Evolutionary conservation across 2,888 invertebrate genomes (phyloP).

Genomic region (Saturnia japonica): DNA sequence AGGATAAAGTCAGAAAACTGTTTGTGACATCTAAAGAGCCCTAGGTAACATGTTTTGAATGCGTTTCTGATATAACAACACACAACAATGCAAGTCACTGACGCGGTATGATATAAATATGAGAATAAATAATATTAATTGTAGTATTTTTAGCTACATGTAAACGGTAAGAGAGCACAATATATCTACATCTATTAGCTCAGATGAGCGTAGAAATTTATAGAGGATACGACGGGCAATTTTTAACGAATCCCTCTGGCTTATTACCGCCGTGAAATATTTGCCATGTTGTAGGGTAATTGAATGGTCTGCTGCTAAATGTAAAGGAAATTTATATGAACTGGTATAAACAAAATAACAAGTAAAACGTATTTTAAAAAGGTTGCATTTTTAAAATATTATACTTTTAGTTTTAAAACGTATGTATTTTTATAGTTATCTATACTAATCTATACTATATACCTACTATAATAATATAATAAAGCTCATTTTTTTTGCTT

Average conservation of each 20-base stretch:
- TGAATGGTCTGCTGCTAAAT: slow-evolving; percentile 34
- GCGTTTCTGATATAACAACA: not conserved
- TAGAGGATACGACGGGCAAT: slow-evolving; percentile 62
- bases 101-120: not conserved
- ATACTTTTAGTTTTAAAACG: not conserved
- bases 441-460: too few relatives aligned
- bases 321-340: slow-evolving; percentile 20
- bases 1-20: not conserved
- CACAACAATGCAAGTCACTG: not conserved
- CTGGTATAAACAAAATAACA: not conserved
- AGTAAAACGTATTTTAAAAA: not conserved
- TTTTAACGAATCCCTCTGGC: slow-evolving; percentile 67
- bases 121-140: too few relatives aligned
- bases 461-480: too few relatives aligned
- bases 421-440: not conserved
- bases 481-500: too few relatives aligned
- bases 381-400: not conserved
- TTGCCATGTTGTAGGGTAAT: slow-evolving; percentile 36
- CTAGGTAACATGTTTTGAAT: not conserved
- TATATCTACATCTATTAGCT: not conserved
- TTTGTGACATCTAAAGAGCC: not conserved
- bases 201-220: slow-evolving; percentile 46
- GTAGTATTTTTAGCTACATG: too few relatives aligned
- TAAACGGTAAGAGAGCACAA: not conserved
- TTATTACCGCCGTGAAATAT: slow-evolving; percentile 50